These are phyloP conservation scores for Nematopogon swammerdamellus DNA, from an alignment of 2,888 invertebrate genomes.

Conservation along the genomic window DNA sequence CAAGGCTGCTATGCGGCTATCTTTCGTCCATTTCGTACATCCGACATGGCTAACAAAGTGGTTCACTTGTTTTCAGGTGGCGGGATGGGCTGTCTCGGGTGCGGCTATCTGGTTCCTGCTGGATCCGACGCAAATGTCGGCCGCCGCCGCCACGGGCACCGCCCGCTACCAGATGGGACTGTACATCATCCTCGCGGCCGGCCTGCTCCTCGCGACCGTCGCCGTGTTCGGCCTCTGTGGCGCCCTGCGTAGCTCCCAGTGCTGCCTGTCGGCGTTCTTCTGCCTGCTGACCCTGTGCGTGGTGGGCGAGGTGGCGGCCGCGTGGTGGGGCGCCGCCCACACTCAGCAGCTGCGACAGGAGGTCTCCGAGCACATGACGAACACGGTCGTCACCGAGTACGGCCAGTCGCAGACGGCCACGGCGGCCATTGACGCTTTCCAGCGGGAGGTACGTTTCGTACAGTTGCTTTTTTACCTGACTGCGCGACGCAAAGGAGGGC, in stretches of 20 bases:
- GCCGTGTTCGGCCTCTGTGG: conserved; percentile 2
- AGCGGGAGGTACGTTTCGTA: conserved; percentile 23
- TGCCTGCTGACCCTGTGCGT: conserved; percentile 34
- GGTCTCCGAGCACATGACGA: conserved; percentile 23
- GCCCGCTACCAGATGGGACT: background rate
- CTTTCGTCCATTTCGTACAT: too few relatives aligned
- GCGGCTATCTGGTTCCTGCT: background rate
- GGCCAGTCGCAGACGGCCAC: conserved; percentile 29
- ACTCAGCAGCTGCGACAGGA: conserved; percentile 27
- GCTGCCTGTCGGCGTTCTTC: conserved; percentile 35
- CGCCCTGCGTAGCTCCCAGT: conserved; percentile 22
- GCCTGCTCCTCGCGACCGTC: conserved; percentile 2
- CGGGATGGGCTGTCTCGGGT: background rate
- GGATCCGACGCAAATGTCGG: background rate
- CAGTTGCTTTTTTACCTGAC: background rate
- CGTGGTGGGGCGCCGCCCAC: conserved; percentile 43
- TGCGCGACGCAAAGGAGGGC: too few relatives aligned
- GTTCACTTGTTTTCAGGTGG: too few relatives aligned
- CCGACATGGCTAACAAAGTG: too few relatives aligned
- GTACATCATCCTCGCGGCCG: background rate
- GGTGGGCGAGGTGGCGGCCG: conserved; percentile 36
- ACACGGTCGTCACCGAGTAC: conserved; percentile 29
- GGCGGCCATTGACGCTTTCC: conserved; percentile 34
- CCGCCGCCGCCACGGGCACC: background rate
- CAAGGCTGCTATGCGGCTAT: too few relatives aligned